phyloP scores from a whole-genome alignment of 2,888 invertebrate species.

The Cephus pulcher region DNA sequence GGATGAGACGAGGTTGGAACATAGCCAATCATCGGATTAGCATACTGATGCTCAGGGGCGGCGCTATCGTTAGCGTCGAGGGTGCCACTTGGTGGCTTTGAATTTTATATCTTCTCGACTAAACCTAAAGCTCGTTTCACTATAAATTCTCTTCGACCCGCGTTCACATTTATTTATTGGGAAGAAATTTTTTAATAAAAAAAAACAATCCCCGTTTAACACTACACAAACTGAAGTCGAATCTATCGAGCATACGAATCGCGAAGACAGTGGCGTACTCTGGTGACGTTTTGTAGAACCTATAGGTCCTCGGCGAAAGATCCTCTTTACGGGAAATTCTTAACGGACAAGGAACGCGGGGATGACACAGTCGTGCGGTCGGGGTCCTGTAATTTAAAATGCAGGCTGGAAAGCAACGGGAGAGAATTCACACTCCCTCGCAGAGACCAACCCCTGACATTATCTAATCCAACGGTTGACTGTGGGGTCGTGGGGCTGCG shows the following conservation, averaged over 20 bases:
- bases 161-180: neutral
- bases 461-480: constrained; percentile 42
- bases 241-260: neutral
- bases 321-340: neutral
- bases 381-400: constrained; percentile 45
- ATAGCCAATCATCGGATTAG: constrained; percentile 67
- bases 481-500: constrained; percentile 32
- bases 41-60: constrained; percentile 66
- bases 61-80: constrained; percentile 61
- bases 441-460: constrained; percentile 31
- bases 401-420: constrained; percentile 33
- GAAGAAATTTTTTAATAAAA: neutral
- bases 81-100: constrained; percentile 60
- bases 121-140: neutral
- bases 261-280: neutral
- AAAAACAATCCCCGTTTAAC: neutral
- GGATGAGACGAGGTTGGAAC: constrained; percentile 56
- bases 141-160: neutral
- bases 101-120: constrained; percentile 53
- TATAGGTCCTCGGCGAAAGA: neutral
- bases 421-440: constrained; percentile 32
- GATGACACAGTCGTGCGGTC: neutral
- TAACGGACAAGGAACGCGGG: neutral
- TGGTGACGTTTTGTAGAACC: neutral
- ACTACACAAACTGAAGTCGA: neutral